Evolutionary conservation across 1,140 invertebrate genomes (phyloP).

Genomic region (Goniozus legneri): DNA sequence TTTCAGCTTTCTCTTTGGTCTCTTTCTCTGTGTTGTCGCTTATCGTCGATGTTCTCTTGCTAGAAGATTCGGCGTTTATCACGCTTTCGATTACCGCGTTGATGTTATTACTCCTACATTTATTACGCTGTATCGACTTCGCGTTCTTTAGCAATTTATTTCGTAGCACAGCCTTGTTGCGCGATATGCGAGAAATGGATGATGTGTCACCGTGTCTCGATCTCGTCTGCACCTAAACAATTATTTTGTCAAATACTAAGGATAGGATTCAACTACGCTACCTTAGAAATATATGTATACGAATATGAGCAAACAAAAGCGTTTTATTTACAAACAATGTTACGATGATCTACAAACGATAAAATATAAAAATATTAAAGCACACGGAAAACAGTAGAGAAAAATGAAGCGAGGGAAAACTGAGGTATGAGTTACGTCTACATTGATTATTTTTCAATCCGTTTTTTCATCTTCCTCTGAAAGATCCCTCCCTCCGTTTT

Average conservation of each 20-base stretch:
- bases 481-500: too few relatives aligned
- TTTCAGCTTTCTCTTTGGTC: conserved; percentile 7
- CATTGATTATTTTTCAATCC: too few relatives aligned
- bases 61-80: conserved; percentile 17
- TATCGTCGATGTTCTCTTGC: conserved; percentile 3
- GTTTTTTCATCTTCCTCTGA: too few relatives aligned
- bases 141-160: conserved; percentile 49
- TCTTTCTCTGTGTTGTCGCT: conserved; percentile 7
- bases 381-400: not conserved
- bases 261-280: too few relatives aligned
- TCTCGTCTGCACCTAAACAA: conserved; percentile 40
- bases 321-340: not conserved
- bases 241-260: not conserved
- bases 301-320: not conserved
- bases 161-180: conserved; percentile 40
- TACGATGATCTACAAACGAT: too few relatives aligned
- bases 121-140: conserved; percentile 44
- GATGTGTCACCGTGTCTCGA: conserved; percentile 31
- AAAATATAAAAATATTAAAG: conserved; percentile 1
- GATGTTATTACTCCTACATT: conserved; percentile 37
- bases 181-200: conserved; percentile 30
- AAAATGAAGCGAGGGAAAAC: too few relatives aligned
- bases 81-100: conserved; percentile 37
- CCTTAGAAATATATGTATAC: too few relatives aligned
- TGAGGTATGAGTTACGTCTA: too few relatives aligned